Percentiles rank a stretch among this genome's conserved stretches.
Evolutionary conservation across 1,140 invertebrate genomes (phyloP).

Genomic region (Pararge aegeria): DNA sequence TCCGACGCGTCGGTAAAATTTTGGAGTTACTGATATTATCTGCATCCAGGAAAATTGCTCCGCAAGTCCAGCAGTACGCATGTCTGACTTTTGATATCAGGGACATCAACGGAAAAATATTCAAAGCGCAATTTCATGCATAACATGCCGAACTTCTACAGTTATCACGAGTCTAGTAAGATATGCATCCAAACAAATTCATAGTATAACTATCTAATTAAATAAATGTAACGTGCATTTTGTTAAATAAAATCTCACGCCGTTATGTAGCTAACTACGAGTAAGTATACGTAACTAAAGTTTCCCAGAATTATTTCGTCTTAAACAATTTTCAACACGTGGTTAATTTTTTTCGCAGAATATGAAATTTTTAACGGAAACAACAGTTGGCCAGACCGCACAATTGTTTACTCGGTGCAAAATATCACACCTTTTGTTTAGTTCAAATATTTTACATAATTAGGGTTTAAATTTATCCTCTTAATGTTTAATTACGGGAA

Average conservation of each 20-base stretch:
- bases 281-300: neutral
- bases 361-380: conserved; percentile 31
- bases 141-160: too few species aligned
- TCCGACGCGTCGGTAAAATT: too few species aligned
- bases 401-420: conserved; percentile 36
- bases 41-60: too few species aligned
- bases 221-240: neutral
- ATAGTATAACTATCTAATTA: neutral
- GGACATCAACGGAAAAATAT: too few species aligned
- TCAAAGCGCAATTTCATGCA: too few species aligned
- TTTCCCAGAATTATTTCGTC: conserved; percentile 17
- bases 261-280: neutral
- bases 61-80: too few species aligned
- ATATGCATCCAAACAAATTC: too few species aligned
- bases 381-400: conserved; percentile 40
- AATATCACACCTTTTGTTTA: conserved; percentile 23
- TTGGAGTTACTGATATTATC: too few species aligned
- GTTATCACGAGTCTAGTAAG: too few species aligned
- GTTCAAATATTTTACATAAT: conserved; percentile 10
- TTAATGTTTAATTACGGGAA: conserved; percentile 2
- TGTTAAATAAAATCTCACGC: neutral
- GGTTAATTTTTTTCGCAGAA: conserved; percentile 36
- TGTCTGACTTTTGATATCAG: too few species aligned
- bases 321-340: conserved; percentile 26
- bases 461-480: neutral